phyloP scores from a whole-genome alignment of 2,888 invertebrate species.

The Melanchra persicariae region DNA sequence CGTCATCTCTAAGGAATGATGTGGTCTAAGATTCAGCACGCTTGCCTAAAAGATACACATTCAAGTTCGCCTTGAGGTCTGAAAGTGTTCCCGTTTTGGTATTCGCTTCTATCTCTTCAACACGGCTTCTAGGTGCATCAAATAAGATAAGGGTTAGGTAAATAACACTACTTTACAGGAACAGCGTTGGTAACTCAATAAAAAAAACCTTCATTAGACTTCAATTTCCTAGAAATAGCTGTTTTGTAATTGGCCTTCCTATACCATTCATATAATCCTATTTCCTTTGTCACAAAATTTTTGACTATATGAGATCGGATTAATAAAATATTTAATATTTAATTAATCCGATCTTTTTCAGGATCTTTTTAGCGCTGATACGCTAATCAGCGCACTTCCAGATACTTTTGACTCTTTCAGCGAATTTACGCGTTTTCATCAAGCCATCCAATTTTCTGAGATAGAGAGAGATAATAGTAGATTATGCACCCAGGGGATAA shows the following conservation, averaged over 20 bases:
- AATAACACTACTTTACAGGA: neutral
- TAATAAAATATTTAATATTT: too few relatives aligned
- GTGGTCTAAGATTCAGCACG: slow-evolving; percentile 26
- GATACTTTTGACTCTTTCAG: slow-evolving; percentile 14
- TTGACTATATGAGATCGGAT: too few relatives aligned
- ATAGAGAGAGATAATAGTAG: slow-evolving; percentile 25
- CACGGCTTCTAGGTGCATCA: neutral
- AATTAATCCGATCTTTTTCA: neutral
- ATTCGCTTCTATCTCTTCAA: neutral
- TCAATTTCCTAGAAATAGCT: neutral
- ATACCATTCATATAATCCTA: neutral
- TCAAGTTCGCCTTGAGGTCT: slow-evolving; percentile 33
- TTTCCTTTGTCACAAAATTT: neutral
- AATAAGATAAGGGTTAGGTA: neutral
- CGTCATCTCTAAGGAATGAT: slow-evolving; percentile 19
- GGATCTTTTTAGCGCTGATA: neutral
- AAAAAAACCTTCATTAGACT: neutral
- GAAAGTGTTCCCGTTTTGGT: slow-evolving; percentile 15
- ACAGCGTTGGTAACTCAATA: neutral
- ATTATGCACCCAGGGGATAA: too few relatives aligned
- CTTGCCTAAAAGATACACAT: slow-evolving; percentile 49
- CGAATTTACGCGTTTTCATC: slow-evolving; percentile 18
- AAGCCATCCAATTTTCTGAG: slow-evolving; percentile 13
- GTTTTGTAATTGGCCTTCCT: neutral
- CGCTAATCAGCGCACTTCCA: slow-evolving; percentile 9